Conservation (phyloP, 2,113 vertebrate genomes). For the Cranoglanis bouderius region DNA sequence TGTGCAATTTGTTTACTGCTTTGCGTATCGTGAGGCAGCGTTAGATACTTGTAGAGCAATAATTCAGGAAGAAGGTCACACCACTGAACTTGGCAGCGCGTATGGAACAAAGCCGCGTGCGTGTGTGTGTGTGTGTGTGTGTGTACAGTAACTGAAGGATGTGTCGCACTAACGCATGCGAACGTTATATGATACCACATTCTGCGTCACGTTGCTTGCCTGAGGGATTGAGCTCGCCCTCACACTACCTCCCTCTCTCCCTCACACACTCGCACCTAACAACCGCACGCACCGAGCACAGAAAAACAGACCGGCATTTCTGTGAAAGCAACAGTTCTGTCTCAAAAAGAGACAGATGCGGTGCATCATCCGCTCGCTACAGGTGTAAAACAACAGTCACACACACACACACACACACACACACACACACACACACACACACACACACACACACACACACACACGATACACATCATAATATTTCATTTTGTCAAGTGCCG, state of each 20-base stretch:
- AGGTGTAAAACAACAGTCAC: background rate
- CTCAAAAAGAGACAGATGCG: slow-evolving; percentile 11
- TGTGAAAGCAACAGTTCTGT: slow-evolving; percentile 2
- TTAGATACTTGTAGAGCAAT: slow-evolving; percentile 17
- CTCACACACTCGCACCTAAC: background rate
- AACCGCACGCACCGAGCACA: background rate
- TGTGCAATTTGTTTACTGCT: background rate
- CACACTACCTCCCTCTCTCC: background rate
- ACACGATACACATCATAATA: background rate
- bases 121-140: background rate
- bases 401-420: too few relatives aligned
- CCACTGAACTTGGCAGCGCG: slow-evolving; percentile 49
- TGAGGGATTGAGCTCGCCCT: background rate
- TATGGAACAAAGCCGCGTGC: slow-evolving; percentile 39
- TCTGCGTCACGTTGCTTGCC: slow-evolving; percentile 46
- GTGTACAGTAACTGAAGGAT: slow-evolving; percentile 45
- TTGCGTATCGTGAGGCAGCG: background rate
- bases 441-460: too few relatives aligned
- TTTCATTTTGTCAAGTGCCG: background rate
- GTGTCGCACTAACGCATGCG: background rate
- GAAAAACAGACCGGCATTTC: background rate
- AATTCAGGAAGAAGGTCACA: slow-evolving; percentile 59
- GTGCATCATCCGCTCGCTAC: slow-evolving; percentile 7
- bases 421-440: background rate
- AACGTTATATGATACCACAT: slow-evolving; percentile 53